Percentiles rank a stretch among this genome's conserved stretches.
Conservation (phyloP, 1,140 invertebrate genomes). For the Drosophila obscura region DNA sequence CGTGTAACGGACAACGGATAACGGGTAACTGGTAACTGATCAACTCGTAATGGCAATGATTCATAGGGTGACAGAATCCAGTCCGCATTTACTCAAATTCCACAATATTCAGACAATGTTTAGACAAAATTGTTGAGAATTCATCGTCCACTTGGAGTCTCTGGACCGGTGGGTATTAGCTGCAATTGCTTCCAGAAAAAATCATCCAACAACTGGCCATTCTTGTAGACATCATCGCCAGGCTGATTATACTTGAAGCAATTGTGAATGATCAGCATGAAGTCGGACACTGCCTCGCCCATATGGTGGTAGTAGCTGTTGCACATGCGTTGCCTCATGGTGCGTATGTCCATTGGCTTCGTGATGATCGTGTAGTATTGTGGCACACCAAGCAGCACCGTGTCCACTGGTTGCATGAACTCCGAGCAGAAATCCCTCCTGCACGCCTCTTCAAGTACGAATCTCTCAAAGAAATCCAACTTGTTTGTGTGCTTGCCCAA, state of each 20-base stretch:
- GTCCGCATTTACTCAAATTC: no score
- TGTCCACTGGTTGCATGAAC: conserved; percentile 59
- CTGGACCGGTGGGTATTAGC: conserved; percentile 32
- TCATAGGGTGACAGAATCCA: no score
- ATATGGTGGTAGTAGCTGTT: conserved; percentile 47
- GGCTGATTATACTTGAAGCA: conserved; percentile 43
- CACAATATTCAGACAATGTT: no score
- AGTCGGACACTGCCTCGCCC: conserved; percentile 38
- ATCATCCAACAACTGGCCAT: conserved; percentile 55
- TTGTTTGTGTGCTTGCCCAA: conserved; percentile 55
- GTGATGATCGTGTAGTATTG: conserved; percentile 44
- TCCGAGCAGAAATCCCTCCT: conserved; percentile 55
- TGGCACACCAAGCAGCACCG: conserved; percentile 37
- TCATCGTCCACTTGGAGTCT: neutral
- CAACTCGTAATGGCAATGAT: no score
- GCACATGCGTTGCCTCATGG: conserved; percentile 14
- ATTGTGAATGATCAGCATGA: conserved; percentile 43
- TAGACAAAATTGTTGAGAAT: no score
- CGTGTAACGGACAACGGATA: no score
- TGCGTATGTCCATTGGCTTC: conserved; percentile 58
- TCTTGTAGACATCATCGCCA: conserved; percentile 26
- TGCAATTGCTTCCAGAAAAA: conserved; percentile 41
- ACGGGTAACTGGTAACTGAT: no score
- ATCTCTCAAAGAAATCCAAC: conserved; percentile 53
- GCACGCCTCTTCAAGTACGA: conserved; percentile 49